Percentiles rank a stretch among this genome's conserved stretches.
These are phyloP conservation scores for Eubucco bourcierii DNA, from an alignment of 2,113 vertebrate genomes.

Conservation along the genomic window DNA sequence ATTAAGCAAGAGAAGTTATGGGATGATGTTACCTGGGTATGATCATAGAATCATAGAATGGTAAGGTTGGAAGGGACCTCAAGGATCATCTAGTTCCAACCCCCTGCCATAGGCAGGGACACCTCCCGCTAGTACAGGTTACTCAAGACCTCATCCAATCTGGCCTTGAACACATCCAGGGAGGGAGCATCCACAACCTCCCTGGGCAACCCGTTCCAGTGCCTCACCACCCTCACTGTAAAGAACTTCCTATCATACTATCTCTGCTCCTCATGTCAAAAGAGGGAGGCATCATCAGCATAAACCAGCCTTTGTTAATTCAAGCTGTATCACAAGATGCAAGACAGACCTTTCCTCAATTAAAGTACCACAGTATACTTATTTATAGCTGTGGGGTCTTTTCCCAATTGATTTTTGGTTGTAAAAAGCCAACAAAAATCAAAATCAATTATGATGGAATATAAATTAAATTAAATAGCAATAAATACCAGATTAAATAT, in stretches of 20 bases:
- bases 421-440: neutral
- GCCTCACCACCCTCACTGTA: too few species aligned
- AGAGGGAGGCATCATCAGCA: neutral
- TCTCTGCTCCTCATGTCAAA: neutral
- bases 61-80: too few species aligned
- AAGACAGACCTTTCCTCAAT: neutral
- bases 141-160: too few species aligned
- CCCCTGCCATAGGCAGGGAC: too few species aligned
- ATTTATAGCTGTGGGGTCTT: neutral
- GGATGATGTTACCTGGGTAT: neutral
- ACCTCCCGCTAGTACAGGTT: too few species aligned
- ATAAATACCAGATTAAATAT: slow-evolving; percentile 5
- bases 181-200: too few species aligned
- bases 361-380: neutral
- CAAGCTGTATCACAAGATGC: neutral
- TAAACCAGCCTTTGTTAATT: neutral
- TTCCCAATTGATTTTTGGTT: neutral
- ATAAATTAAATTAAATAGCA: slow-evolving; percentile 13
- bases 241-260: too few species aligned
- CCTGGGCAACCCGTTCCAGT: too few species aligned
- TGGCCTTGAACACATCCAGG: too few species aligned
- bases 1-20: neutral
- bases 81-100: too few species aligned
- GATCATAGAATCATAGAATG: too few species aligned
- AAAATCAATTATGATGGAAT: neutral